These are phyloP conservation scores for Rhinella marina DNA, from an alignment of 2,797 vertebrate genomes.

Conservation along the genomic window DNA sequence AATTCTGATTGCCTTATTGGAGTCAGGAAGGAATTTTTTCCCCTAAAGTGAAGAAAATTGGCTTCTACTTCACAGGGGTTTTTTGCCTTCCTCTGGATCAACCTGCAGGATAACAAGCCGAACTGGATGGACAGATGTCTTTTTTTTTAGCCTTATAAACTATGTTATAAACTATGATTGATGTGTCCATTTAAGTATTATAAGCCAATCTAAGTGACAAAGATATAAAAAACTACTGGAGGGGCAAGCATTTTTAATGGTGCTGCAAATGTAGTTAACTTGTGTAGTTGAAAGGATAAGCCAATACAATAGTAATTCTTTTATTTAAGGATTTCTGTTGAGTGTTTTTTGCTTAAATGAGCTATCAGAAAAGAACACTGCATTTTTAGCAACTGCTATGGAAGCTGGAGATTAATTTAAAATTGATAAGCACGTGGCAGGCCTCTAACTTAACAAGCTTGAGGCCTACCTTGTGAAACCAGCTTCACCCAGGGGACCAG, in stretches of 20 bases:
- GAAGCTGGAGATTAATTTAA: slow-evolving; percentile 79
- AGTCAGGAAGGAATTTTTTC: no score
- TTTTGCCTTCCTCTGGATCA: no score
- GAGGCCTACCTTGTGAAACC: slow-evolving; percentile 73
- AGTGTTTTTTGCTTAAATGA: slow-evolving; percentile 64
- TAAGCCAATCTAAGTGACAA: neutral
- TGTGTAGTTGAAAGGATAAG: neutral
- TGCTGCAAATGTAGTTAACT: neutral
- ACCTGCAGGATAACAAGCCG: no score
- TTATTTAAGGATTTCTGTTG: slow-evolving; percentile 20
- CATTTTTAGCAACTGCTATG: slow-evolving; percentile 79
- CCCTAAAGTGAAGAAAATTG: no score
- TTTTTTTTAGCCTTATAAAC: no score
- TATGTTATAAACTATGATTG: no score
- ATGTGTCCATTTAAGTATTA: neutral
- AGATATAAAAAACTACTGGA: neutral
- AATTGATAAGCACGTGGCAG: slow-evolving; percentile 76
- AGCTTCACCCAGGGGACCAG: slow-evolving; percentile 72
- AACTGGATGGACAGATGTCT: no score
- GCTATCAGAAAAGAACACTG: slow-evolving; percentile 72
- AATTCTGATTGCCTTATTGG: no score
- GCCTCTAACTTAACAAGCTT: slow-evolving; percentile 77
- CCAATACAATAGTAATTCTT: slow-evolving; percentile 16
- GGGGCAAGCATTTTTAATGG: neutral
- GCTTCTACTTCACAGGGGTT: no score